Evolutionary conservation across 2,113 vertebrate species (phyloP).

Genomic region (Puffinus mauretanicus): DNA sequence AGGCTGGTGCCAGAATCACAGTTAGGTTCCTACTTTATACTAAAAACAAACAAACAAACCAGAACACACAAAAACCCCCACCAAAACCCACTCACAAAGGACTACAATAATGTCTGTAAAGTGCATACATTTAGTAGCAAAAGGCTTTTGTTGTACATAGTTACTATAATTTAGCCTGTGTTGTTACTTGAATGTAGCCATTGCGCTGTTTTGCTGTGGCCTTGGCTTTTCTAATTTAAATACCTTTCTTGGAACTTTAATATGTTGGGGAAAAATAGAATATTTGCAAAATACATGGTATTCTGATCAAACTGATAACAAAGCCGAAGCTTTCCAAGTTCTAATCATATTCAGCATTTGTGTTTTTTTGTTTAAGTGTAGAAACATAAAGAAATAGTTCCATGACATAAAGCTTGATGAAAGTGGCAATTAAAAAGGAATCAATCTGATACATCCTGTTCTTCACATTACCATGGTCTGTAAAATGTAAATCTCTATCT

Average conservation of each 20-base stretch:
- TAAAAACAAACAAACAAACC: background rate
- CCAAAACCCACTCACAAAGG: background rate
- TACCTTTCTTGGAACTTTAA: background rate
- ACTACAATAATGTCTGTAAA: background rate
- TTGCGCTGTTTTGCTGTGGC: background rate
- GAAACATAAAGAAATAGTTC: constrained; percentile 62
- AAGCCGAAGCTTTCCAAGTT: background rate
- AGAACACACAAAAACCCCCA: background rate
- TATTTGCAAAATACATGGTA: background rate
- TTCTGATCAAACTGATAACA: background rate
- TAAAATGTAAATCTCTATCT: constrained; percentile 46
- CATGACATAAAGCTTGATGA: constrained; percentile 62
- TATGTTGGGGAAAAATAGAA: background rate
- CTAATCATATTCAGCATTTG: constrained; percentile 5
- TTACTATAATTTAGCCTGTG: constrained; percentile 1
- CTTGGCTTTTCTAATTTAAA: constrained; percentile 45
- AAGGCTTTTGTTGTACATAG: background rate
- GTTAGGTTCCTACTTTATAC: background rate
- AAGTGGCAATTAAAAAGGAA: constrained; percentile 66
- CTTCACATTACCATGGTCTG: constrained; percentile 1
- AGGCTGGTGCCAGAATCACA: background rate
- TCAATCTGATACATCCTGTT: constrained; percentile 31
- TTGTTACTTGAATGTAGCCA: background rate
- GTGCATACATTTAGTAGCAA: background rate
- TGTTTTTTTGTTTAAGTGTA: constrained; percentile 31